Percentiles rank a stretch among this genome's conserved stretches.
phyloP scores from a whole-genome alignment of 2,888 invertebrate genomes.

The Poecilus cupreus region DNA sequence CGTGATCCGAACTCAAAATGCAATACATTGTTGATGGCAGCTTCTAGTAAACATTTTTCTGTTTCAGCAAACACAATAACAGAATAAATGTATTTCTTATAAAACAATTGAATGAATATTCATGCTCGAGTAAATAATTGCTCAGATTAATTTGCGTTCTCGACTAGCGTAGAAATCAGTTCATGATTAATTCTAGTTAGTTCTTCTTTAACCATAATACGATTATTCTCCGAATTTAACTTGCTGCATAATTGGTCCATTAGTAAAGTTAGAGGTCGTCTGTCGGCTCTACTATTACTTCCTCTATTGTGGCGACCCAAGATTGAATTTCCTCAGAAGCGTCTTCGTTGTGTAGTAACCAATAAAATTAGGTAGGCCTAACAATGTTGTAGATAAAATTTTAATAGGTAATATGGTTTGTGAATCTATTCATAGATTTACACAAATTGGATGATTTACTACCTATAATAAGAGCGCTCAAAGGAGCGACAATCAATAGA shows the following conservation, averaged over 20 bases:
- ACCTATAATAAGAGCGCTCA: too few relatives aligned
- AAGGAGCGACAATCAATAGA: too few relatives aligned
- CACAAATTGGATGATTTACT: too few relatives aligned
- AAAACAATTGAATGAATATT: background rate
- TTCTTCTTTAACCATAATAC: background rate
- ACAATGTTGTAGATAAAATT: too few relatives aligned
- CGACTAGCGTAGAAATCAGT: background rate
- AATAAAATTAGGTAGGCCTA: too few relatives aligned
- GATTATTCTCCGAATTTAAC: background rate
- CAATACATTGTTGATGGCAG: too few relatives aligned
- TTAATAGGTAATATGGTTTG: too few relatives aligned
- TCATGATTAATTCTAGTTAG: background rate
- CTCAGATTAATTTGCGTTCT: background rate
- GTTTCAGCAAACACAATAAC: too few relatives aligned
- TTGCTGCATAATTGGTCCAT: constrained; percentile 10
- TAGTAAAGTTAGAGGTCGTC: constrained; percentile 27
- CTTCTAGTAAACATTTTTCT: too few relatives aligned
- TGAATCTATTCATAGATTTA: too few relatives aligned
- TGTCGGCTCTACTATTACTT: constrained; percentile 4
- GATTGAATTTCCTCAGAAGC: constrained; percentile 4
- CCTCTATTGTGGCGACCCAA: background rate
- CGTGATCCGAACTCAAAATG: too few relatives aligned
- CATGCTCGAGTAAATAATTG: background rate
- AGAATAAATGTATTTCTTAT: too few relatives aligned
- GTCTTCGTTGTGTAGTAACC: background rate